Percentiles rank a stretch among this genome's conserved stretches.
These are phyloP conservation scores for Meloidogyne hapla DNA, from an alignment of 1,140 invertebrate genomes.

Conservation along the genomic window DNA sequence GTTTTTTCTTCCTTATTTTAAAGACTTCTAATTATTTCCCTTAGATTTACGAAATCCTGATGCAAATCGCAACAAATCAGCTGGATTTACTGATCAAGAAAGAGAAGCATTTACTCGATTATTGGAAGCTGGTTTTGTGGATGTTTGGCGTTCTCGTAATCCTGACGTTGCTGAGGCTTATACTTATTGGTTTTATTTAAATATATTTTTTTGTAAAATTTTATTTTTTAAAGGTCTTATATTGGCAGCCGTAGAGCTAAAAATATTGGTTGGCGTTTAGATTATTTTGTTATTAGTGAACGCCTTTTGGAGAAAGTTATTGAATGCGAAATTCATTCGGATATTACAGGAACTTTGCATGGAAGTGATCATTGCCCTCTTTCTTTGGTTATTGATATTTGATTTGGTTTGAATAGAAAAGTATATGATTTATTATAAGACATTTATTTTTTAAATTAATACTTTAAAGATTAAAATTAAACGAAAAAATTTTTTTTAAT, in stretches of 20 bases:
- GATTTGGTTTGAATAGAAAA: background rate
- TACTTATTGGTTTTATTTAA: conserved; percentile 80
- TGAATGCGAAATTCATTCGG: conserved; percentile 76
- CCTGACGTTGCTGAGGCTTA: conserved; percentile 81
- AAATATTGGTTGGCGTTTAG: conserved; percentile 92
- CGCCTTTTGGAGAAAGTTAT: conserved; percentile 75
- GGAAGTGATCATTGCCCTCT: conserved; percentile 83
- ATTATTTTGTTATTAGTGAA: conserved; percentile 88
- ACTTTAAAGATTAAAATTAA: no score
- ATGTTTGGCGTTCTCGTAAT: conserved; percentile 83
- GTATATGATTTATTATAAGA: background rate
- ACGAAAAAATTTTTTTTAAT: no score
- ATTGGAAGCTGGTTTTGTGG: conserved; percentile 76
- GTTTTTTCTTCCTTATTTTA: background rate
- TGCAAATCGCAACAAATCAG: conserved; percentile 80
- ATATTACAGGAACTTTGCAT: conserved; percentile 71
- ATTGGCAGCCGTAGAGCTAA: conserved; percentile 79
- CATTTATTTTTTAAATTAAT: background rate
- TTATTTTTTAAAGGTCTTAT: conserved; percentile 67
- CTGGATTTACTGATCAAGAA: conserved; percentile 94
- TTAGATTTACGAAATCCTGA: conserved; percentile 90
- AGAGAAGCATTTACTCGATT: conserved; percentile 82
- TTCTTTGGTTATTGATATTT: conserved; percentile 42
- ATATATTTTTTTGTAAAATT: background rate
- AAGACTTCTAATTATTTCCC: conserved; percentile 39